A percentile compares a stretch with the other conserved stretches of the same genome.
phyloP scores from a whole-genome alignment of 2,113 vertebrate genomes.

The Larimichthys polyactis region DNA sequence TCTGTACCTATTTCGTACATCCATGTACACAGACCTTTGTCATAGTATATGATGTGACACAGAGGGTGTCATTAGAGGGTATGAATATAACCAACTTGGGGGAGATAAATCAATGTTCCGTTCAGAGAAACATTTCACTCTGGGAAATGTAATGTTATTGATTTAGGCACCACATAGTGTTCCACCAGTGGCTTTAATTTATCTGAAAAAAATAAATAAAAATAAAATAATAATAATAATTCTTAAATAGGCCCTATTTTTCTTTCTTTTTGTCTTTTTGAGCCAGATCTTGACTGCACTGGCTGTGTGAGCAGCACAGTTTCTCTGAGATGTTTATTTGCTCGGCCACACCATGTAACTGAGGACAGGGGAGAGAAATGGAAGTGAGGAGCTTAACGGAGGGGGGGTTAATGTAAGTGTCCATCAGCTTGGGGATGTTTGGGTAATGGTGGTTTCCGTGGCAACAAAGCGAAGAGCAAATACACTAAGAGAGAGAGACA shows the following conservation, averaged over 20 bases:
- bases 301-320: slow-evolving; percentile 21
- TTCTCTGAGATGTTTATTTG: slow-evolving; percentile 73
- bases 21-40: slow-evolving; percentile 61
- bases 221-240: too few species aligned
- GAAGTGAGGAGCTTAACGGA: slow-evolving; percentile 40
- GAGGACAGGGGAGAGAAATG: slow-evolving; percentile 53
- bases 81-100: slow-evolving; percentile 60
- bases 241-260: neutral
- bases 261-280: neutral
- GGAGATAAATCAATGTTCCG: slow-evolving; percentile 66
- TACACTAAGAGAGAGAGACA: slow-evolving; percentile 64
- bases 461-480: slow-evolving; percentile 81
- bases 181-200: slow-evolving; percentile 52
- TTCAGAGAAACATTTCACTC: slow-evolving; percentile 59
- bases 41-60: slow-evolving; percentile 51
- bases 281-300: neutral
- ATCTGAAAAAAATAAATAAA: slow-evolving; percentile 15
- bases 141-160: slow-evolving; percentile 55
- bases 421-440: slow-evolving; percentile 77
- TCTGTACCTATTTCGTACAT: slow-evolving; percentile 52
- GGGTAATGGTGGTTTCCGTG: slow-evolving; percentile 81
- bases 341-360: slow-evolving; percentile 58
- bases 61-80: slow-evolving; percentile 65
- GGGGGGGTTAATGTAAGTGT: slow-evolving; percentile 73
- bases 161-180: slow-evolving; percentile 43